Evolutionary conservation across 37 sponge, comb jelly and placozoan genomes (phyloP).

Genomic region (Hexactinellida sp.): DNA sequence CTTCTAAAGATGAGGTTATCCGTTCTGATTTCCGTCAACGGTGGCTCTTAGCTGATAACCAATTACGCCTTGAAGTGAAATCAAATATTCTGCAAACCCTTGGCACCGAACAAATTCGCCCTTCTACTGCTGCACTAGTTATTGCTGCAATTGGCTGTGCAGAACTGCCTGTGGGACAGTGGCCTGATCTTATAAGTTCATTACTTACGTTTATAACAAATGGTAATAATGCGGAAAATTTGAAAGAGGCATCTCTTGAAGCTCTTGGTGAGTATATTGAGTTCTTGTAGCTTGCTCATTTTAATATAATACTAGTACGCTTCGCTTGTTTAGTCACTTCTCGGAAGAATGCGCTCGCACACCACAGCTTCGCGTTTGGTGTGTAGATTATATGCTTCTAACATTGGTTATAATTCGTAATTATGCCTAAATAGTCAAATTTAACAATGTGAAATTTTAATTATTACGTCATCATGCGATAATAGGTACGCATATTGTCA

Average conservation of each 20-base stretch:
- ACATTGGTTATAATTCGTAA: no score
- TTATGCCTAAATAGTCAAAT: no score
- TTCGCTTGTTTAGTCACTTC: no score
- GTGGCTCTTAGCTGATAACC: constrained; percentile 55
- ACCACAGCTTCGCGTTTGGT: no score
- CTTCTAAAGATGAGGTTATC: constrained; percentile 57
- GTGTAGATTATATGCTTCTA: no score
- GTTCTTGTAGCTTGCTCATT: no score
- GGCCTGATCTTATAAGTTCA: constrained; percentile 58
- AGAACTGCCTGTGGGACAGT: constrained; percentile 60
- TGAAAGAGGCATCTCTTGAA: constrained; percentile 87
- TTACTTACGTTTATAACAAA: constrained; percentile 38
- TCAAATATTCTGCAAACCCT: constrained; percentile 64
- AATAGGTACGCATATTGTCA: no score
- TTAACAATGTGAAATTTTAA: no score
- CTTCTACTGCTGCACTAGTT: constrained; percentile 70
- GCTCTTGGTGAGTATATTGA: constrained; percentile 55
- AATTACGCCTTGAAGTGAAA: constrained; percentile 52
- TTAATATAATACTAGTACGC: no score
- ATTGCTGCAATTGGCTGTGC: constrained; percentile 80
- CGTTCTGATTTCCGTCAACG: constrained; percentile 47
- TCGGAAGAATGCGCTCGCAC: no score
- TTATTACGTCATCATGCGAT: no score
- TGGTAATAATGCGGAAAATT: constrained; percentile 20
- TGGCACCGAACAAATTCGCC: constrained; percentile 69